Base-by-base conservation (phyloP, 2,888 invertebrate species). In the Drosophila mulleri region DNA sequence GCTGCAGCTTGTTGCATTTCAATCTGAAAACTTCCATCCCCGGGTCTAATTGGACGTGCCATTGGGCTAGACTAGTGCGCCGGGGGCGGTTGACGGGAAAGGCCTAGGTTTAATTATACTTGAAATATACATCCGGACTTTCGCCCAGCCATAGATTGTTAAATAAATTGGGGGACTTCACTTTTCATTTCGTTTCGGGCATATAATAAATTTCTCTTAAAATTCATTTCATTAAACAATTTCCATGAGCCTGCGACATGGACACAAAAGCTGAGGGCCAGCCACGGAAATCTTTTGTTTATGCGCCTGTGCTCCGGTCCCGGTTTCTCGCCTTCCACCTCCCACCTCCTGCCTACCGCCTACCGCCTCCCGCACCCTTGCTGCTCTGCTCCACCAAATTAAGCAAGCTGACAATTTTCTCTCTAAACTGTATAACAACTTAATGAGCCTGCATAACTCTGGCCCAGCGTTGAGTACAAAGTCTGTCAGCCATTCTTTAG, bases 371-470 rank as follows among this genome's bases (percentile, higher is more conserved):
- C 59, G 8, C 42, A 42, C 42, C 41, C 50, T 11, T 37, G 47
- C 23, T 14, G 1, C 67, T 72, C 54, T 68, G 72, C 70, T 80
- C 57, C 70, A 60, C 76, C 87, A 88, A 88, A 88, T 88, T 88
- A 90, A 88, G 89, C 83, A 82, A 83, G 90, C 90, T 90, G 89
- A 88, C 89, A 88, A 90, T 90, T 90, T 88, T 89, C 83, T 71
- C 89, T 88, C 87, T 88, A 88, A 88, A 89, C 87, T 89, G 87
- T 88, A 86, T 89, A 88, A 88, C 87, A 88, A 89, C 87, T 91
- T 89, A 90, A 89, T 89, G 91, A 90, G 91, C 89, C 83, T 85
- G 91, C 86, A 89, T 90, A 90, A 90, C 80, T 89, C 87, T 85
- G 80, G 75, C 78, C 67, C 75, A 83, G 71, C 68, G 79, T 73